Percentiles rank a stretch among this genome's conserved stretches.
phyloP scores from a whole-genome alignment of 2,888 invertebrate genomes.

The Meloe dianella region DNA sequence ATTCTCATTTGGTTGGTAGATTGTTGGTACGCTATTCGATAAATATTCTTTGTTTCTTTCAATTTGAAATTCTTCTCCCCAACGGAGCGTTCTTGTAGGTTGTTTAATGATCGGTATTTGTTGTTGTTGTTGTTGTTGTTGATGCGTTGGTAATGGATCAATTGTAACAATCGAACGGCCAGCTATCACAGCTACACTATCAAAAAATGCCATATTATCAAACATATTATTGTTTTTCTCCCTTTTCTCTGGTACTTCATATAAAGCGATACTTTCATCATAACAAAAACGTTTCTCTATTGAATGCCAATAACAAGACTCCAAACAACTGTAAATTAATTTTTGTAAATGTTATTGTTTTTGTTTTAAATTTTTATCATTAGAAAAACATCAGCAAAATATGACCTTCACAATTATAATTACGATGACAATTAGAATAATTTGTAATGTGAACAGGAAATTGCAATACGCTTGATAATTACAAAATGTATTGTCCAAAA shows the following conservation, averaged over 20 bases:
- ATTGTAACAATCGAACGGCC: constrained; percentile 57
- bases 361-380: neutral
- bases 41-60: constrained; percentile 26
- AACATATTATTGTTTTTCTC: constrained; percentile 54
- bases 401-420: neutral
- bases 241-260: constrained; percentile 57
- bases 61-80: constrained; percentile 42
- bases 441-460: neutral
- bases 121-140: neutral
- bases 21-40: constrained; percentile 32
- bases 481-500: neutral
- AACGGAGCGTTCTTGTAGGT: constrained; percentile 46
- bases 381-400: neutral
- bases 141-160: constrained; percentile 49
- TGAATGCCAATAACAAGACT: constrained; percentile 75
- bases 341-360: no score
- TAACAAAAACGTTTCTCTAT: constrained; percentile 76
- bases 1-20: constrained; percentile 27
- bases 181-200: constrained; percentile 58
- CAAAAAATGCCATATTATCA: constrained; percentile 59
- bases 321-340: constrained; percentile 72
- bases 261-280: constrained; percentile 72
- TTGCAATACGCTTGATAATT: constrained; percentile 1
- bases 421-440: neutral
- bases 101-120: constrained; percentile 40